Evolutionary conservation across 1,140 invertebrate genomes (phyloP).

Genomic region (Ooceraea biroi): DNA sequence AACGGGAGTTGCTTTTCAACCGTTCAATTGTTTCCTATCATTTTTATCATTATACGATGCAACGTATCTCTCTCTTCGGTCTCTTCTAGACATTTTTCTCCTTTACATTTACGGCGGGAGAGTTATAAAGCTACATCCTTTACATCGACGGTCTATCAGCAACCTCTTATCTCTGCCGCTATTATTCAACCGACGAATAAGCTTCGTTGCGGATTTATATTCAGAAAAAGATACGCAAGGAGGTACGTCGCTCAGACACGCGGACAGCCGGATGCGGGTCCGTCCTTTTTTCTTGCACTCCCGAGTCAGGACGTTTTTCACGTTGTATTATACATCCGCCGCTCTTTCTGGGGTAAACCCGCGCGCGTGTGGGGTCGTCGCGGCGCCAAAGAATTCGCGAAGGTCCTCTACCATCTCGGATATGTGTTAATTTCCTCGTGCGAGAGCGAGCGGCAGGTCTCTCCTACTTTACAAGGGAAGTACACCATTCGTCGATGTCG

Average conservation of each 20-base stretch:
- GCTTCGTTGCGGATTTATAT: neutral
- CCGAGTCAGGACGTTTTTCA: neutral
- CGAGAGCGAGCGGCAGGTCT: slow-evolving; percentile 2
- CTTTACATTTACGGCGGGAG: neutral
- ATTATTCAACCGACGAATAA: slow-evolving; percentile 27
- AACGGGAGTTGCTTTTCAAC: no score
- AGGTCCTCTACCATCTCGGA: slow-evolving; percentile 11
- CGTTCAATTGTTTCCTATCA: no score
- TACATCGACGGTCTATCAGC: slow-evolving; percentile 4
- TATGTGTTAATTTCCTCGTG: slow-evolving; percentile 38
- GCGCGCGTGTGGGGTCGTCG: neutral
- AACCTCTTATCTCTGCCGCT: slow-evolving; percentile 24
- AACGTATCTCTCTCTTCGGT: neutral
- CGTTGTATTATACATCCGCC: neutral
- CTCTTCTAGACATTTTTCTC: neutral
- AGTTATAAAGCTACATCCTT: slow-evolving; percentile 12
- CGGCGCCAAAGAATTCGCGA: slow-evolving; percentile 15
- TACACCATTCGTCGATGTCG: slow-evolving; percentile 47
- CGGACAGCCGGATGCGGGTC: neutral
- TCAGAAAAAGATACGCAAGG: neutral
- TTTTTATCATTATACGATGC: no score
- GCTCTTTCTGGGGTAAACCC: slow-evolving; percentile 22
- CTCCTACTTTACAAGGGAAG: slow-evolving; percentile 40
- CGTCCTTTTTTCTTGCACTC: neutral
- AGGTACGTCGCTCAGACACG: slow-evolving; percentile 6